A percentile compares a stretch with the other conserved stretches of the same genome.
Conservation (phyloP, 2,113 vertebrate genomes). For the Chroicocephalus ridibundus region DNA sequence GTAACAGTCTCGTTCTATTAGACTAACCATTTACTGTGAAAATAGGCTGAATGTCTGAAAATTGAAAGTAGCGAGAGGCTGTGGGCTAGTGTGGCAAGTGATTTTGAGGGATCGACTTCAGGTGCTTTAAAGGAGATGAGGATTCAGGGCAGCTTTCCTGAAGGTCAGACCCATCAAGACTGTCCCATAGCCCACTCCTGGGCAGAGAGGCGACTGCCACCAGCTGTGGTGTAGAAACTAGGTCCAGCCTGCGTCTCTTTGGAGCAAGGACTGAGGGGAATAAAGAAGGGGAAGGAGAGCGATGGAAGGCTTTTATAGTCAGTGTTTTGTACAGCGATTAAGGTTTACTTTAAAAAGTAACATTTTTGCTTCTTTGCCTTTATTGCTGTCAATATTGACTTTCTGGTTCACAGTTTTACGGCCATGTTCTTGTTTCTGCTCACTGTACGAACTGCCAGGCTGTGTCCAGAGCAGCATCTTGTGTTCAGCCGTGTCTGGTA, state of each 20-base stretch:
- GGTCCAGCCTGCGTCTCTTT: neutral
- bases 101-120: neutral
- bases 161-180: neutral
- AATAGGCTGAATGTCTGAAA: neutral
- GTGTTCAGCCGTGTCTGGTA: fast-evolving
- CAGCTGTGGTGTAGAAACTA: neutral
- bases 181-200: neutral
- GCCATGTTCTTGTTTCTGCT: neutral
- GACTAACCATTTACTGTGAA: neutral
- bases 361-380: neutral
- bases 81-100: neutral
- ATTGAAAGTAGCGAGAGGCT: neutral
- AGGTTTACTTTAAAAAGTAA: neutral
- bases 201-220: neutral
- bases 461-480: neutral
- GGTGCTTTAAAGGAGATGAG: neutral
- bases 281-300: neutral
- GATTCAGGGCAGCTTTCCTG: neutral
- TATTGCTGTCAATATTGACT: neutral
- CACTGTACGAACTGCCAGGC: neutral
- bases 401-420: neutral
- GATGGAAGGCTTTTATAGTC: neutral
- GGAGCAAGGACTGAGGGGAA: neutral
- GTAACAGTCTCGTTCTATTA: neutral
- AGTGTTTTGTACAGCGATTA: neutral